These are phyloP conservation scores for Saccostrea echinata DNA, from an alignment of 1,140 invertebrate species.

Conservation along the genomic window DNA sequence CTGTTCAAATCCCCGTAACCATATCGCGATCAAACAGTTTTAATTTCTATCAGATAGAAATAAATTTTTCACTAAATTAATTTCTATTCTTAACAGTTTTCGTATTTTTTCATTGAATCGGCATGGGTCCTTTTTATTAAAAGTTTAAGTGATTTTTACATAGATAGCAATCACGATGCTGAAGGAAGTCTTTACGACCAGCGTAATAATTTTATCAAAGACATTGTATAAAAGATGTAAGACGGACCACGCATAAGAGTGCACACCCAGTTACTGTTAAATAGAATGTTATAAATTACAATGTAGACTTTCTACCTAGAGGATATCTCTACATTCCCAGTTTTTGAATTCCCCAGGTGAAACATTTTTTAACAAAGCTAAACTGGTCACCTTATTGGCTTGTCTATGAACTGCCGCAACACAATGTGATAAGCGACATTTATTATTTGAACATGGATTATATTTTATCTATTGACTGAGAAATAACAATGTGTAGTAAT, in stretches of 20 bases:
- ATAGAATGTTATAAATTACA: constrained; percentile 21
- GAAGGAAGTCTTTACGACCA: background rate
- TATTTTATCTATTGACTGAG: background rate
- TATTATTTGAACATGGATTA: background rate
- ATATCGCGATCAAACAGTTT: constrained; percentile 28
- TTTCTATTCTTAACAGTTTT: constrained; percentile 4
- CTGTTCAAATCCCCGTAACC: background rate
- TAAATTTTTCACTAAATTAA: constrained; percentile 31
- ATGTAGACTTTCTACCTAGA: background rate
- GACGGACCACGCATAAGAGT: background rate
- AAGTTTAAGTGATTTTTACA: constrained; percentile 1
- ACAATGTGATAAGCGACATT: background rate
- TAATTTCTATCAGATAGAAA: constrained; percentile 24
- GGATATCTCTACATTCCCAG: background rate
- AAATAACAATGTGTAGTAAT: background rate
- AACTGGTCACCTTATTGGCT: background rate
- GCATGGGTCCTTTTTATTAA: constrained; percentile 2
- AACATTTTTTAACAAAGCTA: background rate
- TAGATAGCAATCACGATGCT: background rate
- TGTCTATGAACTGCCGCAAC: constrained; percentile 14
- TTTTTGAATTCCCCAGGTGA: background rate
- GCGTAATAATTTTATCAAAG: background rate
- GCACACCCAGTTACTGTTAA: background rate
- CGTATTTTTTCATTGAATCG: background rate
- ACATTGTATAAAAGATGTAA: background rate